Percentiles rank a stretch among this genome's conserved stretches.
Evolutionary conservation across 2,888 invertebrate genomes (phyloP).

Genomic region (Desoria tigrina): DNA sequence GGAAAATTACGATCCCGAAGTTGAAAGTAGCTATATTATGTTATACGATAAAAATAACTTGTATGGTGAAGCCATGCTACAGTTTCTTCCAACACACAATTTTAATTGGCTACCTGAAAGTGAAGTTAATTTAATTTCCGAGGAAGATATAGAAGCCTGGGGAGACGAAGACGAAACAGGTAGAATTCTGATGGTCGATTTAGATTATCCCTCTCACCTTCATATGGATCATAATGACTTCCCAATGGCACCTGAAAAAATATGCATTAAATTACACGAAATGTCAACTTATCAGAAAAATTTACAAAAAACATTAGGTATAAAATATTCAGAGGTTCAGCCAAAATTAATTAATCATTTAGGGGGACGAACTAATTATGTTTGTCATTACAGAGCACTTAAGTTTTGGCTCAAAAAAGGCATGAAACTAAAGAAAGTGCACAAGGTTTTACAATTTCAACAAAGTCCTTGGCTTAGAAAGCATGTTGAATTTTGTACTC

Average conservation of each 20-base stretch:
- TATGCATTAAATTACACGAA: background rate
- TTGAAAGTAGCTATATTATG: slow-evolving; percentile 19
- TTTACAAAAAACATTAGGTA: slow-evolving; percentile 4
- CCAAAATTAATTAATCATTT: slow-evolving; percentile 22
- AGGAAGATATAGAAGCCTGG: background rate
- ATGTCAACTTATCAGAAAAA: slow-evolving; percentile 20
- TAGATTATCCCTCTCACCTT: background rate
- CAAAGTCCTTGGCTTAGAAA: slow-evolving; percentile 20
- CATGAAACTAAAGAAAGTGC: slow-evolving; percentile 17
- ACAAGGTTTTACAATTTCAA: slow-evolving; percentile 13
- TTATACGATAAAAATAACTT: slow-evolving; percentile 28
- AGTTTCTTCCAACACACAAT: slow-evolving; percentile 6
- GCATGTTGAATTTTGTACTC: slow-evolving; percentile 8
- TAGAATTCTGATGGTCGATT: background rate
- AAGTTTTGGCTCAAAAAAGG: slow-evolving; percentile 14
- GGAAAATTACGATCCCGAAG: background rate
- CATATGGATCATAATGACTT: background rate
- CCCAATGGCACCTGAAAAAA: background rate
- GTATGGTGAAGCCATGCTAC: slow-evolving; percentile 22
- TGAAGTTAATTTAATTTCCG: no score
- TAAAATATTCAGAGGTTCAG: background rate
- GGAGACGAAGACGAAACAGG: background rate
- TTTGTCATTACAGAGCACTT: slow-evolving; percentile 18
- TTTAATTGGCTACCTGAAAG: slow-evolving; percentile 20
- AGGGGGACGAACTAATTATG: slow-evolving; percentile 4